phyloP scores from a whole-genome alignment of 2,113 vertebrate species.

The Thryonomys swinderianus region DNA sequence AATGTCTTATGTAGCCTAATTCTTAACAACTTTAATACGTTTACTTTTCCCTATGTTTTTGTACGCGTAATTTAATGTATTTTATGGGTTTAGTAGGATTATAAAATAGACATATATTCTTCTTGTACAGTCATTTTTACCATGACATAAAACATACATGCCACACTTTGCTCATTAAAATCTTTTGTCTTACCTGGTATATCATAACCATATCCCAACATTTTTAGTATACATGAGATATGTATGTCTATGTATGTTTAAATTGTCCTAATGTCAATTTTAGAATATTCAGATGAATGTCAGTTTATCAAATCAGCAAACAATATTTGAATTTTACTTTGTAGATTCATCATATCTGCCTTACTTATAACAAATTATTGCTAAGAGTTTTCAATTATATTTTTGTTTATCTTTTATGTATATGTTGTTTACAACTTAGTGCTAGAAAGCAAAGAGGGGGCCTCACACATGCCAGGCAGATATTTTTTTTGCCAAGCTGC shows the following conservation, averaged over 20 bases:
- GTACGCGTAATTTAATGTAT: neutral
- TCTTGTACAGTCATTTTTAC: neutral
- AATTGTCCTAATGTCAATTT: neutral
- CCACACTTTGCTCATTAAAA: neutral
- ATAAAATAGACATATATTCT: neutral
- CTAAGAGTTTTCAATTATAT: neutral
- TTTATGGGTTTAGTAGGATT: neutral
- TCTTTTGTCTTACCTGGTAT: neutral
- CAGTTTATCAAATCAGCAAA: neutral
- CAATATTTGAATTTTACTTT: neutral
- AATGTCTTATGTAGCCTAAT: neutral
- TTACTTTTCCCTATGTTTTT: neutral
- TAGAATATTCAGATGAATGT: neutral
- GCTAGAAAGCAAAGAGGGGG: neutral
- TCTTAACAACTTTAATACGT: neutral
- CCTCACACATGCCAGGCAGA: neutral
- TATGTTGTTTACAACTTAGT: neutral
- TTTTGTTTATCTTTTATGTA: neutral
- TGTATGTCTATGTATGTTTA: neutral
- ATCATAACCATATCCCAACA: neutral
- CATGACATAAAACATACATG: neutral
- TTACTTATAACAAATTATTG: neutral
- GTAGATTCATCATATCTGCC: neutral
- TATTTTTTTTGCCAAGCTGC: neutral
- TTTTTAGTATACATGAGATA: neutral